A percentile compares a stretch with the other conserved stretches of the same genome.
These are phyloP conservation scores for Lycopodina hypogea DNA, from an alignment of 37 sponge, comb jelly and placozoan genomes.

Conservation along the genomic window DNA sequence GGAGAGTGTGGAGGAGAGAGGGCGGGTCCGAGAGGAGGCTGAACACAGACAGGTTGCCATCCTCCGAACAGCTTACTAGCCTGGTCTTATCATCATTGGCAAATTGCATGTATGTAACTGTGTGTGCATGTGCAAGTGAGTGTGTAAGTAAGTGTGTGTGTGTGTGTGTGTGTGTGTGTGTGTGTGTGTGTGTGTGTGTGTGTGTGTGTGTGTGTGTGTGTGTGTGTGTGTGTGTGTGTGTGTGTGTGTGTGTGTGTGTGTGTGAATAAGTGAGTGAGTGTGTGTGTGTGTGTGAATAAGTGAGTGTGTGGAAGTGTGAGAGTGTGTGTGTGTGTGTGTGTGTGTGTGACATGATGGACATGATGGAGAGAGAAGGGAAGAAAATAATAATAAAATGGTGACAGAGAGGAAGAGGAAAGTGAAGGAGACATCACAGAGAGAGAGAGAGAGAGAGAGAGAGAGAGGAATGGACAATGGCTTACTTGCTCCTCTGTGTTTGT, in stretches of 20 bases:
- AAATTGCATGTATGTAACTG: slow-evolving; percentile 72
- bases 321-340: neutral
- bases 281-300: no score
- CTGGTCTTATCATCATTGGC: slow-evolving; percentile 73
- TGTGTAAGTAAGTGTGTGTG: no score
- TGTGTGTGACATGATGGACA: neutral
- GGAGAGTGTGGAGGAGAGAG: slow-evolving; percentile 50
- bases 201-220: neutral
- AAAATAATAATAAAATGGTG: neutral
- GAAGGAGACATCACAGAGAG: neutral
- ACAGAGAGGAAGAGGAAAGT: neutral
- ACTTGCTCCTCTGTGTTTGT: slow-evolving; percentile 72
- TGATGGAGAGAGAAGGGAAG: neutral
- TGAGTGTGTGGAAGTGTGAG: no score
- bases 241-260: no score
- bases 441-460: neutral
- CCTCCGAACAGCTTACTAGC: slow-evolving; percentile 73
- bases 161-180: no score
- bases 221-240: neutral
- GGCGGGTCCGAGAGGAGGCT: slow-evolving; percentile 66
- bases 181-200: no score
- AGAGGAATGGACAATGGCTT: neutral
- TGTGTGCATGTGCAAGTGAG: neutral
- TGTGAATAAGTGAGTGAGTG: no score
- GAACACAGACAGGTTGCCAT: slow-evolving; percentile 82